Conservation (phyloP, 2,797 vertebrate species). For the Tenualosa ilisha region DNA sequence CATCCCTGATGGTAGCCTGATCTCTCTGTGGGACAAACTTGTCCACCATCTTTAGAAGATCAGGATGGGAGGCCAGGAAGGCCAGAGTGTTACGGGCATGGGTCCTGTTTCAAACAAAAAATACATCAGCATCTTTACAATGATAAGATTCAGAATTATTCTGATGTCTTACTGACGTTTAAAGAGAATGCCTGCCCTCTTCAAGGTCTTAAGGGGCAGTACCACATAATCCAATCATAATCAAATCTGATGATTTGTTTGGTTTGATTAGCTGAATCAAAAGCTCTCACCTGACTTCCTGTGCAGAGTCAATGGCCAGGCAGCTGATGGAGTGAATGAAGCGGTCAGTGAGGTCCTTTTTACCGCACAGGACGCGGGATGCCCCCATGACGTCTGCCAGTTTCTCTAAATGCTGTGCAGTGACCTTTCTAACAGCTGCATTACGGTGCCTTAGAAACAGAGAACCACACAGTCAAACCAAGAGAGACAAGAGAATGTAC, state of each 20-base stretch:
- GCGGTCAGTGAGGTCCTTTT: constrained; percentile 63
- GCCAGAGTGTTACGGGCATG: constrained; percentile 16
- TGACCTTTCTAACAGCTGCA: constrained; percentile 69
- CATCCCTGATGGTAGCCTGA: not conserved
- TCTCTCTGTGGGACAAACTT: constrained; percentile 16
- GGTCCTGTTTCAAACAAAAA: not conserved
- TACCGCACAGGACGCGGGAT: constrained; percentile 61
- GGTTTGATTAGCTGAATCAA: not conserved
- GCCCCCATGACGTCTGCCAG: constrained; percentile 68
- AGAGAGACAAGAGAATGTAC: too few relatives aligned
- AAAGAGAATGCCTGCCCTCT: too few relatives aligned
- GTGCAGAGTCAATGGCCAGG: constrained; percentile 75
- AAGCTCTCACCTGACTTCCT: constrained; percentile 69
- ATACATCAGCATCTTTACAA: too few relatives aligned
- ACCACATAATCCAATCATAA: too few relatives aligned
- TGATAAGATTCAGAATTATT: too few relatives aligned
- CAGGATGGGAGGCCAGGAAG: not conserved
- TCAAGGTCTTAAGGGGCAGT: too few relatives aligned
- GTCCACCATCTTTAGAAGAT: constrained; percentile 25
- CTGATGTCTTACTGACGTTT: too few relatives aligned
- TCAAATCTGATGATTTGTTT: too few relatives aligned
- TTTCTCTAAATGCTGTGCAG: constrained; percentile 72
- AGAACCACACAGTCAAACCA: too few relatives aligned
- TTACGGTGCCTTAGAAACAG: constrained; percentile 70
- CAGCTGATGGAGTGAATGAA: constrained; percentile 69